Evolutionary conservation across 2,797 vertebrate genomes (phyloP).

Genomic region (Sciurus carolinensis): DNA sequence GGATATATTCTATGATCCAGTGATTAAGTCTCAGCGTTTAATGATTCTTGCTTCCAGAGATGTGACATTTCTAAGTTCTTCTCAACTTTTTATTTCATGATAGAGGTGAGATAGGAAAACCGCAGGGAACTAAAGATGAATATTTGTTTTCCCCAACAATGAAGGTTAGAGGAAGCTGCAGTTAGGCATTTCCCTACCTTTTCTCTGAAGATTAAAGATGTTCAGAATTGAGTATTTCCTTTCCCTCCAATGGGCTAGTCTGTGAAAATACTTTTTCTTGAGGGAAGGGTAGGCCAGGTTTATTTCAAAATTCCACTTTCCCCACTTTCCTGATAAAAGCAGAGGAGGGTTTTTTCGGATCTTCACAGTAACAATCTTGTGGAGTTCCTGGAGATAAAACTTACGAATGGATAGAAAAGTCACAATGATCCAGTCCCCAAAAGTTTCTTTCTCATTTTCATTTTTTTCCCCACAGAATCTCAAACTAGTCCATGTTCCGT

Average conservation of each 20-base stretch:
- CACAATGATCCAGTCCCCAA: too few species aligned
- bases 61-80: background rate
- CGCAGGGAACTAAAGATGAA: background rate
- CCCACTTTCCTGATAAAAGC: background rate
- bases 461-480: background rate
- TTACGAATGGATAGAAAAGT: background rate
- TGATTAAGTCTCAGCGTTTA: background rate
- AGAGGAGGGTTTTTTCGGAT: background rate
- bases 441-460: background rate
- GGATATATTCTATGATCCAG: background rate
- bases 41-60: background rate
- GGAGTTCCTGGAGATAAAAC: background rate
- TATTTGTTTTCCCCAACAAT: background rate
- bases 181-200: background rate
- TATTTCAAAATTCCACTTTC: background rate
- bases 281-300: background rate
- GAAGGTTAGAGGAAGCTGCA: background rate
- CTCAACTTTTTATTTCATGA: background rate
- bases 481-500: background rate
- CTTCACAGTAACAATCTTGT: background rate
- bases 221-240: background rate
- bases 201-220: background rate
- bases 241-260: background rate
- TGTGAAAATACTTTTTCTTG: background rate
- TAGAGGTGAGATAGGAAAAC: background rate